phyloP scores from a whole-genome alignment of 1,140 invertebrate genomes.

The Drosophila suzukii region DNA sequence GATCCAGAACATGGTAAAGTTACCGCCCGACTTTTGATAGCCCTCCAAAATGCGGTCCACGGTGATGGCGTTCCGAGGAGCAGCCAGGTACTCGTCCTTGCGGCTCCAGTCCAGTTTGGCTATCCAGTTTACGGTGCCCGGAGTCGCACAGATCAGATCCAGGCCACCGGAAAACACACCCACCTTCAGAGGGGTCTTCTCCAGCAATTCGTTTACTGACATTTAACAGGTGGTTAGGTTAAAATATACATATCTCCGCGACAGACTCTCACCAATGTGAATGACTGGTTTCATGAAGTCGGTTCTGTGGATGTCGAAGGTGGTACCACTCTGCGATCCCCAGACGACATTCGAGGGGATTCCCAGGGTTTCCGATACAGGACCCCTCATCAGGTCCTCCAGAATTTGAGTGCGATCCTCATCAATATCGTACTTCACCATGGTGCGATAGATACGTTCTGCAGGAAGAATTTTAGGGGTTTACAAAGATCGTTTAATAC shows the following conservation, averaged over 20 bases:
- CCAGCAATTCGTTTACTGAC: constrained; percentile 88
- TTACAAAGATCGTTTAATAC: background rate
- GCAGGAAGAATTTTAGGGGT: background rate
- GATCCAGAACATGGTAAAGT: constrained; percentile 91
- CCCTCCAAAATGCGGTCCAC: constrained; percentile 87
- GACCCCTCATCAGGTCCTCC: constrained; percentile 89
- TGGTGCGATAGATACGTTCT: constrained; percentile 69
- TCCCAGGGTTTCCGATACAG: constrained; percentile 87
- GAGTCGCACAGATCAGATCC: constrained; percentile 90
- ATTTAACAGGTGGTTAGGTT: constrained; percentile 38
- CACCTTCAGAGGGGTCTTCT: constrained; percentile 86
- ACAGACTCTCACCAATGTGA: constrained; percentile 85
- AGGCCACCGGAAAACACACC: constrained; percentile 85
- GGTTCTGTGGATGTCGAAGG: constrained; percentile 87
- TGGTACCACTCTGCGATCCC: constrained; percentile 86
- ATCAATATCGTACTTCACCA: constrained; percentile 69
- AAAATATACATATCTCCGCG: background rate
- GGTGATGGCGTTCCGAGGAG: constrained; percentile 86
- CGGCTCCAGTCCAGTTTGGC: constrained; percentile 88
- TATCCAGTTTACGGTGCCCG: constrained; percentile 89
- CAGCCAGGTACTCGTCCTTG: constrained; percentile 85
- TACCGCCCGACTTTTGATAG: constrained; percentile 88
- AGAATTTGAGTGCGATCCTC: constrained; percentile 81
- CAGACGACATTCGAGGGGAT: constrained; percentile 88
- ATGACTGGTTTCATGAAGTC: constrained; percentile 95